A percentile compares a stretch with the other conserved stretches of the same genome.
These are phyloP conservation scores for Sibirionetta formosa DNA, from an alignment of 2,797 vertebrate genomes.

Conservation along the genomic window DNA sequence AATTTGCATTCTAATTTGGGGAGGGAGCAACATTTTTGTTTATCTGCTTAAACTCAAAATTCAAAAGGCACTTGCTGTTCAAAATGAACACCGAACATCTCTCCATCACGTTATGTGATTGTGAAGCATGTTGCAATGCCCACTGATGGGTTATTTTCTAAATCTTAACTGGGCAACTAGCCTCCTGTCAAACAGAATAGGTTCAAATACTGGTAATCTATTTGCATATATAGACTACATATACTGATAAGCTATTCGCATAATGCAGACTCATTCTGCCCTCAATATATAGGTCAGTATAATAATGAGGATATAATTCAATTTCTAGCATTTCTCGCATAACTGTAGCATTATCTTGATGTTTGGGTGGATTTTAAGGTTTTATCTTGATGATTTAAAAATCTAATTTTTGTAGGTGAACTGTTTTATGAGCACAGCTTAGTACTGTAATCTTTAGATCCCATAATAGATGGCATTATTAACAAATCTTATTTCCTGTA, in stretches of 20 bases:
- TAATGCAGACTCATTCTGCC: background rate
- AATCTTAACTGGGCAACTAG: background rate
- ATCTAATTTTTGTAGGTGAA: background rate
- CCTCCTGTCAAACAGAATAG: background rate
- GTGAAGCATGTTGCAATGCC: background rate
- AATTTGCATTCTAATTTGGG: background rate
- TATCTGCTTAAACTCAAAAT: background rate
- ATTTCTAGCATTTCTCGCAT: background rate
- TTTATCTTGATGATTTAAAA: background rate
- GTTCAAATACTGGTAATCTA: background rate
- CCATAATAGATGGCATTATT: background rate
- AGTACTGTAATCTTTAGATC: background rate
- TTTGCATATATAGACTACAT: background rate
- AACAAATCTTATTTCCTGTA: background rate
- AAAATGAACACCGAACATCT: background rate
- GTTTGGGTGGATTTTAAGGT: background rate
- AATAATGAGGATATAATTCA: background rate
- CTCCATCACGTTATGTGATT: background rate
- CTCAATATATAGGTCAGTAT: background rate
- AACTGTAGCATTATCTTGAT: background rate
- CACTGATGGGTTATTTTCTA: background rate
- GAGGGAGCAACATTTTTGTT: background rate
- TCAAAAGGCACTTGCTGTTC: background rate
- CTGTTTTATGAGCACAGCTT: background rate
- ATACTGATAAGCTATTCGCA: background rate